phyloP scores from a whole-genome alignment of 2,888 invertebrate species.

The Polyommatus iphigenia region DNA sequence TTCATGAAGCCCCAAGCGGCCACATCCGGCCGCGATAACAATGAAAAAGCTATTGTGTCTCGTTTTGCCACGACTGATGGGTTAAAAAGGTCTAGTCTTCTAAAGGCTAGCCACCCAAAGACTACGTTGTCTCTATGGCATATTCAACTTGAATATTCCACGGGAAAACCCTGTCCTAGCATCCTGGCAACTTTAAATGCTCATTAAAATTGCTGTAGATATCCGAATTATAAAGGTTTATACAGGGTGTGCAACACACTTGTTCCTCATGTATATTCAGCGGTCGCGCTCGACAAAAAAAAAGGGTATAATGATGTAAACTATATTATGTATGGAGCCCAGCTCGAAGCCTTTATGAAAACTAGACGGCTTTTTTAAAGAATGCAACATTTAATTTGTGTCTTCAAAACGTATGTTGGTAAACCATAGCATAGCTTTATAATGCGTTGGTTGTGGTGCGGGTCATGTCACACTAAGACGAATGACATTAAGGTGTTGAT shows the following conservation, averaged over 20 bases:
- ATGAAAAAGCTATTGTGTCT: too few relatives aligned
- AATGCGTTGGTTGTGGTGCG: neutral
- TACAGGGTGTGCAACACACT: slow-evolving; percentile 20
- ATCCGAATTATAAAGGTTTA: slow-evolving; percentile 18
- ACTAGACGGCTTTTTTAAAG: neutral
- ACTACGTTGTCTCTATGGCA: neutral
- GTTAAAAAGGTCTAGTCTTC: neutral
- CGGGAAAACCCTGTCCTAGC: neutral
- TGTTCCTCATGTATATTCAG: slow-evolving; percentile 26
- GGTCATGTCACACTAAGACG: neutral
- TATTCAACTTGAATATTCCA: neutral
- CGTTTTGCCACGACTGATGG: too few relatives aligned
- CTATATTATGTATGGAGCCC: slow-evolving; percentile 18
- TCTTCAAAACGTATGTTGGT: neutral
- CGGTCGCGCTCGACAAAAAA: slow-evolving; percentile 25
- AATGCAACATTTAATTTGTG: slow-evolving; percentile 13
- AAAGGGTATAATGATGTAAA: slow-evolving; percentile 29
- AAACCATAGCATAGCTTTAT: neutral
- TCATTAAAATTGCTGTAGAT: neutral
- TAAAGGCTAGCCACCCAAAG: neutral
- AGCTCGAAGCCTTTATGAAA: neutral
- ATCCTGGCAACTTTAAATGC: neutral
- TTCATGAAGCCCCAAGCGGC: too few relatives aligned
- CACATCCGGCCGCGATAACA: too few relatives aligned
- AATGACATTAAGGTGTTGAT: too few relatives aligned